These are phyloP conservation scores for Drosophila diplacantha DNA, from an alignment of 2,888 invertebrate genomes.

Conservation along the genomic window DNA sequence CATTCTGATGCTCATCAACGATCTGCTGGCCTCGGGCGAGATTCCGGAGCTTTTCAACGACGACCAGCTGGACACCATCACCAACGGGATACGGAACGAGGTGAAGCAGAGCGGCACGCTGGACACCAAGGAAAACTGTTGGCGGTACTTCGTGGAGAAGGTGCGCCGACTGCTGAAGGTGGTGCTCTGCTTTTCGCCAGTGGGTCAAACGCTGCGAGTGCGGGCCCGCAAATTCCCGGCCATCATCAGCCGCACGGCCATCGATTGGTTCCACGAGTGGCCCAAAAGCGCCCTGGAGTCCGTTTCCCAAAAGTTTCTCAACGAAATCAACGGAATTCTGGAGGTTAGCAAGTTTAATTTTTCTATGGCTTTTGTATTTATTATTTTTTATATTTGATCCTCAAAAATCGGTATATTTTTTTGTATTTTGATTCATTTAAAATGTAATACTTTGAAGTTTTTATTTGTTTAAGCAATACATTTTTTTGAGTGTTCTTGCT, in stretches of 20 bases:
- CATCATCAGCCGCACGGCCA: conserved; percentile 93
- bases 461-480: not conserved
- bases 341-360: conserved; percentile 77
- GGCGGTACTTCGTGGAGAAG: conserved; percentile 95
- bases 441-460: conserved; percentile 73
- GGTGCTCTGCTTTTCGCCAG: conserved; percentile 97
- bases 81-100: conserved; percentile 87
- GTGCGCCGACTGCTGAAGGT: conserved; percentile 88
- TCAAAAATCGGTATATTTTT: too few species aligned
- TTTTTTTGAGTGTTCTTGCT: too few species aligned
- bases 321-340: conserved; percentile 86
- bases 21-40: conserved; percentile 95
- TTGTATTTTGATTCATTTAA: not conserved
- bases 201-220: conserved; percentile 91
- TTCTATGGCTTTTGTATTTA: not conserved
- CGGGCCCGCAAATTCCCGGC: conserved; percentile 96
- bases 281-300: conserved; percentile 93
- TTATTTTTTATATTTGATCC: conserved; percentile 72
- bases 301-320: conserved; percentile 90
- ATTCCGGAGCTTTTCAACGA: conserved; percentile 93
- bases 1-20: conserved; percentile 94
- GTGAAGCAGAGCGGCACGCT: conserved; percentile 88
- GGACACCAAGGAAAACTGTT: conserved; percentile 95
- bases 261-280: conserved; percentile 99
- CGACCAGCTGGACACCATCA: conserved; percentile 92